phyloP scores from a whole-genome alignment of 2,797 vertebrate species.

The Anolis apletophallus region DNA sequence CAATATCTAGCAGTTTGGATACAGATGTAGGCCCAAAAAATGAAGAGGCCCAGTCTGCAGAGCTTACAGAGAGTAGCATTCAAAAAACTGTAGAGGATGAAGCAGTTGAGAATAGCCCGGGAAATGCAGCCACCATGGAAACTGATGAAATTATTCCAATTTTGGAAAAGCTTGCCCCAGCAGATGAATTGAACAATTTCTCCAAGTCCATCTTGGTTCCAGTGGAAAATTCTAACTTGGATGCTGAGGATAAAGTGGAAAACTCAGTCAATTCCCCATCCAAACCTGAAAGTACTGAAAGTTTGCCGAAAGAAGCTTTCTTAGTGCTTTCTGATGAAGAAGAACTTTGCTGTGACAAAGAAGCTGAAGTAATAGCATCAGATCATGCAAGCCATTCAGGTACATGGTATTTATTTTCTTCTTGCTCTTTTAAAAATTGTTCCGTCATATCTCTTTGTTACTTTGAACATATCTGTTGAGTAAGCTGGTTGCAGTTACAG shows the following conservation, averaged over 20 bases:
- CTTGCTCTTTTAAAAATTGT: background rate
- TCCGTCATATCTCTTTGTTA: background rate
- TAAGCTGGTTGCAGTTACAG: background rate
- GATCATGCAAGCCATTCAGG: conserved; percentile 71
- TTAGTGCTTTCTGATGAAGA: conserved; percentile 90
- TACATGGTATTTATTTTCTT: conserved; percentile 59
- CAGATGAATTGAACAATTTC: conserved; percentile 79
- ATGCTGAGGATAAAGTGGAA: conserved; percentile 80
- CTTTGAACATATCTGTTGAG: background rate
- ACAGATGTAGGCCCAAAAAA: conserved; percentile 67
- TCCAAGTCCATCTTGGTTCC: conserved; percentile 76
- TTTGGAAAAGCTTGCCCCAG: conserved; percentile 83
- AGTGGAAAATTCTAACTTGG: conserved; percentile 70
- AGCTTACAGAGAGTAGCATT: conserved; percentile 61
- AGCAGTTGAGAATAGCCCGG: conserved; percentile 58
- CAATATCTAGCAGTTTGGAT: conserved; percentile 83
- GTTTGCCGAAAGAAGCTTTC: conserved; percentile 88
- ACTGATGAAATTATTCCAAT: conserved; percentile 86
- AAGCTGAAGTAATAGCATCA: conserved; percentile 51
- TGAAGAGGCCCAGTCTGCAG: conserved; percentile 47
- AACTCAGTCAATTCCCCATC: conserved; percentile 77
- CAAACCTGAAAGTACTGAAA: conserved; percentile 84
- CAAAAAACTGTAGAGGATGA: conserved; percentile 61
- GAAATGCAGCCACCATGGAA: conserved; percentile 77
- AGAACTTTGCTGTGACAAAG: conserved; percentile 81